phyloP scores from a whole-genome alignment of 1,140 invertebrate species.

The Carposina sasakii region DNA sequence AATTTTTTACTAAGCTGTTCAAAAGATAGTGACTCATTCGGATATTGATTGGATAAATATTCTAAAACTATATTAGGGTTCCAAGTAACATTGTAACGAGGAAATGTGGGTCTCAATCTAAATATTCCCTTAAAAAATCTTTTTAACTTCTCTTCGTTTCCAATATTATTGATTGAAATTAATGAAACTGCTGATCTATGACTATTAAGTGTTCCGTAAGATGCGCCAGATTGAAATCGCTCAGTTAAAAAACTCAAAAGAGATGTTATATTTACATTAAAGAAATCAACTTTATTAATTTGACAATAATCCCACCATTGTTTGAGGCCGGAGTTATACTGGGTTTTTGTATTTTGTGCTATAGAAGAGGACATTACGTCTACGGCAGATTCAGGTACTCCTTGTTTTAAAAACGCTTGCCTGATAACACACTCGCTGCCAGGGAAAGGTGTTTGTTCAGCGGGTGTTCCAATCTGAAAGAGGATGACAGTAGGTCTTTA shows the following conservation, averaged over 20 bases:
- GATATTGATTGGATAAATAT: not conserved
- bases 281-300: slow-evolving; percentile 6
- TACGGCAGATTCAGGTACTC: slow-evolving; percentile 16
- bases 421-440: slow-evolving; percentile 29
- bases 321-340: slow-evolving; percentile 9
- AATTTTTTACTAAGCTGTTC: not conserved
- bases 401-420: slow-evolving; percentile 18
- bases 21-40: not conserved
- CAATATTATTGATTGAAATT: slow-evolving; percentile 9
- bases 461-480: slow-evolving; percentile 21
- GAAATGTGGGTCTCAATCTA: slow-evolving; percentile 12
- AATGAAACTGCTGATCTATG: slow-evolving; percentile 13
- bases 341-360: slow-evolving; percentile 8
- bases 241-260: slow-evolving; percentile 3
- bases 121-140: slow-evolving; percentile 20
- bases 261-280: not conserved
- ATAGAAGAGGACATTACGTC: slow-evolving; percentile 15
- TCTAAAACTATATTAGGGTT: slow-evolving; percentile 12
- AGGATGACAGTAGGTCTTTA: slow-evolving; percentile 19
- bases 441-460: slow-evolving; percentile 27
- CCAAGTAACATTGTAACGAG: slow-evolving; percentile 14
- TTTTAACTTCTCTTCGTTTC: slow-evolving; percentile 5
- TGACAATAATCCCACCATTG: slow-evolving; percentile 15
- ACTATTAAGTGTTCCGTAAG: slow-evolving; percentile 10
- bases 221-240: slow-evolving; percentile 3